A percentile compares a stretch with the other conserved stretches of the same genome.
phyloP scores from a whole-genome alignment of 2,888 invertebrate species.

The Cerastis leucographa region DNA sequence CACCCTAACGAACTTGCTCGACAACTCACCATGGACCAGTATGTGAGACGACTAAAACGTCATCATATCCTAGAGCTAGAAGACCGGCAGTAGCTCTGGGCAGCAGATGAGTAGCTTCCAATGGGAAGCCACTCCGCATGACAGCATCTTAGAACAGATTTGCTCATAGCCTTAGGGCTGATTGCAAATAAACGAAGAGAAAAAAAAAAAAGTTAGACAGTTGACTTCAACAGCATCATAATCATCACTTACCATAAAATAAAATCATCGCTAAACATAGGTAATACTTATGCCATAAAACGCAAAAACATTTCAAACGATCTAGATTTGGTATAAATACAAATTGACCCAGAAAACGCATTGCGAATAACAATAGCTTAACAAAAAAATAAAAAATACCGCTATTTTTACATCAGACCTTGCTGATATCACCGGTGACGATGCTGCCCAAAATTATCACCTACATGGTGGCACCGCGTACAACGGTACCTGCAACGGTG shows the following conservation, averaged over 20 bases:
- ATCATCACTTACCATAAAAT: background rate
- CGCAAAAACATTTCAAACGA: conserved; percentile 4
- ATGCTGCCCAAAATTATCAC: conserved; percentile 63
- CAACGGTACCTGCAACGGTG: conserved; percentile 66
- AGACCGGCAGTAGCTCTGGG: too few relatives aligned
- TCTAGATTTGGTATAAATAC: conserved; percentile 7
- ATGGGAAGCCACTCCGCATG: too few relatives aligned
- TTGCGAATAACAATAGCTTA: conserved; percentile 49
- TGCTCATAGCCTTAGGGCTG: too few relatives aligned
- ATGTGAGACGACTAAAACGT: too few relatives aligned
- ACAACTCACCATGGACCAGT: too few relatives aligned
- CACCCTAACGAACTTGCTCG: too few relatives aligned
- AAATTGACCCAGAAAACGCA: conserved; percentile 26
- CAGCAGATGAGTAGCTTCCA: too few relatives aligned
- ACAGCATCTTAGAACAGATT: too few relatives aligned
- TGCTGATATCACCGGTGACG: conserved; percentile 57
- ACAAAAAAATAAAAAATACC: conserved; percentile 41
- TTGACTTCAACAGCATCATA: background rate
- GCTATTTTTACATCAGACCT: conserved; percentile 57
- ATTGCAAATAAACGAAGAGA: too few relatives aligned
- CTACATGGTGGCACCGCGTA: conserved; percentile 47
- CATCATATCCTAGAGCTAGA: too few relatives aligned
- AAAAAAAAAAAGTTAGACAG: too few relatives aligned
- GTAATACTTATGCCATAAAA: background rate
- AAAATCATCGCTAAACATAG: background rate